Evolutionary conservation across 2,113 vertebrate genomes (phyloP).

Genomic region (Ceyx margarethae): DNA sequence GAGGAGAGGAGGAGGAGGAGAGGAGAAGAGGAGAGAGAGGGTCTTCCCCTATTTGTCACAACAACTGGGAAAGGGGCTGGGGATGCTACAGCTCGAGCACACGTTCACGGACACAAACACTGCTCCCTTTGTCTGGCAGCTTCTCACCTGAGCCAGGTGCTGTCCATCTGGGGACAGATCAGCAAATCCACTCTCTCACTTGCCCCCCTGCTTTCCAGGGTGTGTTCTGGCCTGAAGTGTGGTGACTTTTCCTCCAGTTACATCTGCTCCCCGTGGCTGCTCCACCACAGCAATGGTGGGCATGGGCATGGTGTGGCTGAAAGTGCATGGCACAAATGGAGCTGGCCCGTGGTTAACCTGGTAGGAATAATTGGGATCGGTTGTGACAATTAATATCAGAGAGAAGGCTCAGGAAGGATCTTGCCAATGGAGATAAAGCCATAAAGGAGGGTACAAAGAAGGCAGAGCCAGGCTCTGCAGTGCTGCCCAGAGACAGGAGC

Average conservation of each 20-base stretch:
- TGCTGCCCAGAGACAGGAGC: not conserved
- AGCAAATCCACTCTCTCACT: fast-evolving
- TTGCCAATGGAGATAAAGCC: too few species aligned
- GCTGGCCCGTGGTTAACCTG: fast-evolving
- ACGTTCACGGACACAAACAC: fast-evolving
- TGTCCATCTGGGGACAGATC: not conserved
- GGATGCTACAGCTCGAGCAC: not conserved
- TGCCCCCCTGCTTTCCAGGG: not conserved
- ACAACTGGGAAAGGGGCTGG: not conserved
- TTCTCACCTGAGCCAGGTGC: not conserved
- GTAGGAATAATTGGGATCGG: not conserved
- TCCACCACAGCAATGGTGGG: fast-evolving
- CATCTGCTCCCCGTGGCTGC: not conserved
- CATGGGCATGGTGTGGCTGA: not conserved
- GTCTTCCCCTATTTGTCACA: not conserved
- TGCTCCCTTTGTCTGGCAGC: not conserved
- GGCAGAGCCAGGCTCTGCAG: not conserved
- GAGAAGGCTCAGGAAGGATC: not conserved
- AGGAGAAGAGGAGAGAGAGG: too few species aligned
- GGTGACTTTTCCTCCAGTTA: too few species aligned
- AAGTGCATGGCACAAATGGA: fast-evolving
- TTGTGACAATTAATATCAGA: not conserved
- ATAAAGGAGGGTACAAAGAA: not conserved
- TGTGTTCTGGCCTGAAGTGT: not conserved
- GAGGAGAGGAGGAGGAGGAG: not conserved